phyloP scores from a whole-genome alignment of 2,113 vertebrate species.

The Dasyornis broadbenti region DNA sequence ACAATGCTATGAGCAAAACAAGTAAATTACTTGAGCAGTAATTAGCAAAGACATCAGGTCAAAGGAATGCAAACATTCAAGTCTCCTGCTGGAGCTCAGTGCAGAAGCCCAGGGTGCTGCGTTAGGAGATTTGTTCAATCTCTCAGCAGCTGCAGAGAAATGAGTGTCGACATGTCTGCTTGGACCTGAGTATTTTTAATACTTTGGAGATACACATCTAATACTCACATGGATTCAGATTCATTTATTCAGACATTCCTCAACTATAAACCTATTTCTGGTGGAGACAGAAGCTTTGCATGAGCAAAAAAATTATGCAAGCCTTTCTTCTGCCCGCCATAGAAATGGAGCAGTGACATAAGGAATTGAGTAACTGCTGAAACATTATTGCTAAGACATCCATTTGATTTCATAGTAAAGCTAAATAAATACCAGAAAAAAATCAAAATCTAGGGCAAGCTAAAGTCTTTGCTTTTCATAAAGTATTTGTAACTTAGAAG shows the following conservation, averaged over 20 bases:
- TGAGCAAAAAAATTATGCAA: neutral
- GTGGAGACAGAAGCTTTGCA: neutral
- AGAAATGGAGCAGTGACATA: neutral
- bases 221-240: neutral
- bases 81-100: conserved; percentile 20
- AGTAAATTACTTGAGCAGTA: conserved; percentile 35
- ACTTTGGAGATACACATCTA: conserved; percentile 29
- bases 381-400: neutral
- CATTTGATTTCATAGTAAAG: neutral
- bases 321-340: neutral
- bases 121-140: conserved; percentile 22
- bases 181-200: conserved; percentile 17
- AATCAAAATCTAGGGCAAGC: neutral
- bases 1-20: conserved; percentile 60
- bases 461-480: neutral
- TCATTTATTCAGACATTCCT: conserved; percentile 16
- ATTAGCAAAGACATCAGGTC: conserved; percentile 61
- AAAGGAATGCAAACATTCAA: conserved; percentile 64
- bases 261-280: neutral
- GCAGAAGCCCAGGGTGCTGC: neutral
- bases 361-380: neutral
- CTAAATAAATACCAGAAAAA: neutral
- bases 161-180: conserved; percentile 37
- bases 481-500: neutral
- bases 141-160: conserved; percentile 43